Conservation (phyloP, 2,113 vertebrate genomes). For the Anser cygnoides region DNA sequence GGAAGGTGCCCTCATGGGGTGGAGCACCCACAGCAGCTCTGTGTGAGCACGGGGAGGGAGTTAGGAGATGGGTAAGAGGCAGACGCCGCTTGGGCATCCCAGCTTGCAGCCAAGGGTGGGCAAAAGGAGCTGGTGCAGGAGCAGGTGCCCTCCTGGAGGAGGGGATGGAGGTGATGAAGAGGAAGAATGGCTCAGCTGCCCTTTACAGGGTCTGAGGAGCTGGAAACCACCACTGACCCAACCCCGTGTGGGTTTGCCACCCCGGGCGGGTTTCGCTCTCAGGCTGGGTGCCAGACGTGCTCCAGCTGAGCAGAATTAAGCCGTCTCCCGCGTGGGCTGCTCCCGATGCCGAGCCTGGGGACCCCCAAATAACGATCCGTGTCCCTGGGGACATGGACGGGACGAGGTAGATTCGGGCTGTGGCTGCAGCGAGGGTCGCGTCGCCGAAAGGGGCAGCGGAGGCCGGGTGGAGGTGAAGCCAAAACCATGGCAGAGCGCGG, state of each 20-base stretch:
- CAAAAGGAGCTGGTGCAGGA: background rate
- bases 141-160: background rate
- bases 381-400: fast-evolving
- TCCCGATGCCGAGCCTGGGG: background rate
- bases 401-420: fast-evolving
- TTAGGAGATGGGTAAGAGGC: background rate
- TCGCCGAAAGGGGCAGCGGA: fast-evolving
- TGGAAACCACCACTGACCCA: background rate
- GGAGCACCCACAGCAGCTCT: background rate
- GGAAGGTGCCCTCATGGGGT: background rate
- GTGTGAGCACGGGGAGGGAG: background rate
- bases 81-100: background rate
- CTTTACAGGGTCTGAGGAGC: background rate
- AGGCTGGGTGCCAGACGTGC: background rate
- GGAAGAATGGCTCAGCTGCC: background rate
- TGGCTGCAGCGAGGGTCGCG: fast-evolving
- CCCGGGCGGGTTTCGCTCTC: background rate
- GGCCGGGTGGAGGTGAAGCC: background rate
- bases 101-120: background rate
- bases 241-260: background rate
- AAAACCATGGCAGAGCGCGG: background rate
- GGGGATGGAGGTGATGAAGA: background rate
- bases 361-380: fast-evolving
- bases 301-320: background rate
- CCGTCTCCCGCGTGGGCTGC: background rate